Base-by-base conservation (phyloP, 2,888 invertebrate genomes). In the Oxytorus armatus region DNA sequence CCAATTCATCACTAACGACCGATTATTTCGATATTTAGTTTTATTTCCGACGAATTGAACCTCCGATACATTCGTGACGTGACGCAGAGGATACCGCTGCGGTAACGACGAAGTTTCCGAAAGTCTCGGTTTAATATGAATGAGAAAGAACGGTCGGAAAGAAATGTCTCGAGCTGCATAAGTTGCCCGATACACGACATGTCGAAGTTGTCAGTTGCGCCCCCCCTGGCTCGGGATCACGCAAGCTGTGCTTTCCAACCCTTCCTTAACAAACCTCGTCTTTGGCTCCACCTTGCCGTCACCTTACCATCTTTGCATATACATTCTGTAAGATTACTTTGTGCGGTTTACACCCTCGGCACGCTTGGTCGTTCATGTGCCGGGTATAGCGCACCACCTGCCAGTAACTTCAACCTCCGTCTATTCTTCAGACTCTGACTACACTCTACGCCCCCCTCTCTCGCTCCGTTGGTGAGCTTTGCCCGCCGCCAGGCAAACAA, bases 281-380 rank as follows among this genome's bases (percentile, higher is more conserved):
- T 75, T 63, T 70, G 51, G 47, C 65, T 57, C 61, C 81, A 53
- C 53, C 73, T 74, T 74, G 57, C 47, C 80, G 55, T 59, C 73
- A 63, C 77, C 77, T 73, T 44, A 85, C 85, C 91, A 91, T 91
- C 92, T 92, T 92, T 91, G 92, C 92, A 92, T 92, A 92, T 92
- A 92, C 92, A 92, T 91, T 91, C 92, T 92, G 92, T 92, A 92
- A 92, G 91, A 92, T 92, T 92, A 92, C 92, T 91, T 92, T 91
- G 89, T 88, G 90, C 89, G 91, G 91, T 91, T 92, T 90, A 91
- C 91, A 91, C 90, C 90, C 90, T 86, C 81, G 81, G 69, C 75
- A 75, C 70, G 79, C 69, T 72, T 51, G 78, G 82, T 80, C 82
- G 79, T 77, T 75, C 59, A 53, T 74, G 69, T 47, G 49, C 72